Conservation (phyloP, 2,797 vertebrate genomes). For the Rachycentron canadum region DNA sequence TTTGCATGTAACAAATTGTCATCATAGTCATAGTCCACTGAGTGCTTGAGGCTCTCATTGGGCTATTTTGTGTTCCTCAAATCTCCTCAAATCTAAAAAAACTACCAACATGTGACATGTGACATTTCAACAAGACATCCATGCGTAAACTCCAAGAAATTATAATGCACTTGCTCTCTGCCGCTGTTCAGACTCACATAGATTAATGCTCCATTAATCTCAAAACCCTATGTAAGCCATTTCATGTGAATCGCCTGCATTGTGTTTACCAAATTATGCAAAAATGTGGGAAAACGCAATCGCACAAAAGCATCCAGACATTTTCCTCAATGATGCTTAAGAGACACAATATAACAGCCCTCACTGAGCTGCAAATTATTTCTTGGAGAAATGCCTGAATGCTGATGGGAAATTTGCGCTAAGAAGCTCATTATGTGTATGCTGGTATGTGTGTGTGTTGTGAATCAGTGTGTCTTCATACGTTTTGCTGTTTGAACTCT, state of each 20-base stretch:
- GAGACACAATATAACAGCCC: conserved; percentile 21
- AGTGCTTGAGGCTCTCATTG: background rate
- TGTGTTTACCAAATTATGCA: conserved; percentile 43
- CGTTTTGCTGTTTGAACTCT: conserved; percentile 22
- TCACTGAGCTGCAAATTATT: conserved; percentile 46
- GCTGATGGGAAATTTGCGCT: conserved; percentile 35
- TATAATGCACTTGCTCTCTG: background rate
- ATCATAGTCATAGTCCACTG: background rate
- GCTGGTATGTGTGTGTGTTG: background rate
- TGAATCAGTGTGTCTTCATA: background rate
- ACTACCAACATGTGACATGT: conserved; percentile 3
- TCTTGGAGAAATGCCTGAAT: conserved; percentile 40
- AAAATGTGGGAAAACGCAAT: conserved; percentile 23
- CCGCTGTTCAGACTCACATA: background rate
- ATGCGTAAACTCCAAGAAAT: background rate
- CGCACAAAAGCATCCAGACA: conserved; percentile 22
- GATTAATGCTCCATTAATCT: conserved; percentile 5
- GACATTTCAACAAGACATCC: conserved; percentile 7
- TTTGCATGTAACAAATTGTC: background rate
- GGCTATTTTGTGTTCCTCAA: background rate
- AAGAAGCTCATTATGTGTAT: conserved; percentile 37
- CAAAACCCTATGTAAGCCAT: conserved; percentile 10
- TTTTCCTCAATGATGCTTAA: conserved; percentile 43
- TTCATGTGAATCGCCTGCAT: conserved; percentile 24
- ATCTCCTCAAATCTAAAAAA: background rate